Evolutionary conservation across 2,797 vertebrate species (phyloP).

Genomic region (Danionella dracula): DNA sequence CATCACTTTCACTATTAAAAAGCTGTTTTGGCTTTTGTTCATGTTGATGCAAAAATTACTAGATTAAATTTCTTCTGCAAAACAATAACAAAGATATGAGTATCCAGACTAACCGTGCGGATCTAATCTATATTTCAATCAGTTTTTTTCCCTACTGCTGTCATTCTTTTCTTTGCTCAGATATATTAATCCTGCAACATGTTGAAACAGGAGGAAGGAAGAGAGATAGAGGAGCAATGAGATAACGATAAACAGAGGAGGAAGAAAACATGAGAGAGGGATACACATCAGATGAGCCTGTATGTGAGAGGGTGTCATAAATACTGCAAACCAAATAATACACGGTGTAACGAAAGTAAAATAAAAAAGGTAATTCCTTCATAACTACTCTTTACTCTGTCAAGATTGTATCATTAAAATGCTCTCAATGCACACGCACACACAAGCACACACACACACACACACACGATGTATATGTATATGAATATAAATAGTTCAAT

Average conservation of each 20-base stretch:
- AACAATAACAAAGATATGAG: slow-evolving; percentile 24
- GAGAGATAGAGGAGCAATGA: slow-evolving; percentile 21
- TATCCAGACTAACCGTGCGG: neutral
- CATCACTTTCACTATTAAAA: slow-evolving; percentile 16
- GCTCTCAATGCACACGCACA: too few relatives aligned
- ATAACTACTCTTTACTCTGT: too few relatives aligned
- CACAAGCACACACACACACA: too few relatives aligned
- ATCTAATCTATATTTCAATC: slow-evolving; percentile 18
- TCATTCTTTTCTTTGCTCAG: slow-evolving; percentile 10
- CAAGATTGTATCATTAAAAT: too few relatives aligned
- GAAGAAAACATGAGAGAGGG: slow-evolving; percentile 16
- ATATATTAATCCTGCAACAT: slow-evolving; percentile 27
- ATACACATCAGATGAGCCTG: slow-evolving; percentile 44
- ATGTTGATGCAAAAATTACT: neutral
- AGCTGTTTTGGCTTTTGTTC: neutral
- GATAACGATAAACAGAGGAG: slow-evolving; percentile 35
- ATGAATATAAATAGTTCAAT: too few relatives aligned
- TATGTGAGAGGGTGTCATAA: slow-evolving; percentile 10
- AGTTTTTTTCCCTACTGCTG: slow-evolving; percentile 14
- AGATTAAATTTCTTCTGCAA: slow-evolving; percentile 8
- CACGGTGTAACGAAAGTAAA: too few relatives aligned
- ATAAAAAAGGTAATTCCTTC: too few relatives aligned
- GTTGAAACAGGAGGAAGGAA: slow-evolving; percentile 11
- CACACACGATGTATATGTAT: too few relatives aligned
- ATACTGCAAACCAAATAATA: neutral